phyloP scores from a whole-genome alignment of 2,888 invertebrate species.

The Teleiodes luculella region DNA sequence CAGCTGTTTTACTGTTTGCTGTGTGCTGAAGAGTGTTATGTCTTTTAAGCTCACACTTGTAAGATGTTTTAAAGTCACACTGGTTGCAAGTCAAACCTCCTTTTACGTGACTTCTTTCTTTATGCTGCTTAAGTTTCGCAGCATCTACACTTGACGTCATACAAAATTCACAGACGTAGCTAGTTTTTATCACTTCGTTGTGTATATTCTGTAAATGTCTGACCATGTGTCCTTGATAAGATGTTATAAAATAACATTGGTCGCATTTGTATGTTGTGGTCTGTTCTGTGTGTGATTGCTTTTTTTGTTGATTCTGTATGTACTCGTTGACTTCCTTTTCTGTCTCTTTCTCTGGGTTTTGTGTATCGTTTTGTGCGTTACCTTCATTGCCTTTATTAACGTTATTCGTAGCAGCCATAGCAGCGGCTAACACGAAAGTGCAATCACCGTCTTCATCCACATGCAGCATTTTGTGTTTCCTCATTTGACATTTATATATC shows the following conservation, averaged over 20 bases:
- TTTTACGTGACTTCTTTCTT: slow-evolving; percentile 41
- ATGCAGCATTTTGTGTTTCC: slow-evolving; percentile 39
- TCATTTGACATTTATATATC: slow-evolving; percentile 46
- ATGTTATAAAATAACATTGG: slow-evolving; percentile 51
- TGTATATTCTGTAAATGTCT: slow-evolving; percentile 57
- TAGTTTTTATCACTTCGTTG: slow-evolving; percentile 46
- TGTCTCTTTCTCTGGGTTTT: background rate
- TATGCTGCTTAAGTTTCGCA: slow-evolving; percentile 55
- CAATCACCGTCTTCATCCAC: background rate
- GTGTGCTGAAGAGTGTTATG: slow-evolving; percentile 33
- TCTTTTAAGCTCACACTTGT: slow-evolving; percentile 48
- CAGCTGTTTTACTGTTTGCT: background rate
- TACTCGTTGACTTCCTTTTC: background rate
- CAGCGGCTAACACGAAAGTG: background rate
- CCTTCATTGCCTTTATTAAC: too few species aligned
- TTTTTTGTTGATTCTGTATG: background rate
- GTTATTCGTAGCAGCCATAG: background rate
- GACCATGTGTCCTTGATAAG: slow-evolving; percentile 51
- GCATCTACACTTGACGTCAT: slow-evolving; percentile 48
- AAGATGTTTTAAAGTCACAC: slow-evolving; percentile 48
- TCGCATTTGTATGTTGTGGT: slow-evolving; percentile 38
- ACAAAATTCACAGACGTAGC: slow-evolving; percentile 48
- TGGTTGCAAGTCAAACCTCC: slow-evolving; percentile 37
- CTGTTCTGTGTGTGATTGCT: background rate
- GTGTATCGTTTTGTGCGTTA: too few species aligned